These are phyloP conservation scores for Xiphydria camelus DNA, from an alignment of 2,888 invertebrate genomes.

Conservation along the genomic window DNA sequence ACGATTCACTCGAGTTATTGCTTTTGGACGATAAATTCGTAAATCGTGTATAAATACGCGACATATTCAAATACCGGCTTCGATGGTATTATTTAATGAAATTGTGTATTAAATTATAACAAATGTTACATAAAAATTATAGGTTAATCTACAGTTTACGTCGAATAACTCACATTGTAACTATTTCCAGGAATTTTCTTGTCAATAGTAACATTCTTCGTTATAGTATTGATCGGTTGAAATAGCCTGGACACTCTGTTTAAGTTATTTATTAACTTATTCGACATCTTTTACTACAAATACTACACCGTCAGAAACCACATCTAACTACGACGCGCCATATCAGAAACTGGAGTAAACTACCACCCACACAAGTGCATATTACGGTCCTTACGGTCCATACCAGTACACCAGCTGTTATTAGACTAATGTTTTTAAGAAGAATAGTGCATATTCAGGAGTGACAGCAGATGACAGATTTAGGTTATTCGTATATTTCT, in stretches of 20 bases:
- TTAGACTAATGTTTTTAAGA: no score
- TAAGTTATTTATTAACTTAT: constrained; percentile 38
- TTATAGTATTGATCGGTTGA: constrained; percentile 68
- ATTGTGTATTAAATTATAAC: constrained; percentile 3
- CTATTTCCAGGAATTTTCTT: constrained; percentile 71
- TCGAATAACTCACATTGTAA: constrained; percentile 70
- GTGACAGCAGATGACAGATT: not conserved
- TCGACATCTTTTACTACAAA: constrained; percentile 29
- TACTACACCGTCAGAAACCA: no score
- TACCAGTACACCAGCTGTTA: no score
- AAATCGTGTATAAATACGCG: no score
- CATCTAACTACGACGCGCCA: no score
- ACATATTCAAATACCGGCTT: not conserved
- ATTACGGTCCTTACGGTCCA: no score
- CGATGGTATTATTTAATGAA: constrained; percentile 4
- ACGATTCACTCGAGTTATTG: no score
- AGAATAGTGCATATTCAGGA: not conserved
- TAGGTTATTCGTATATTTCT: constrained; percentile 1
- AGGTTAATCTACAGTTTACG: no score
- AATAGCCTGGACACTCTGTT: constrained; percentile 69
- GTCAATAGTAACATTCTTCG: constrained; percentile 67
- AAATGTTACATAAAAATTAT: constrained; percentile 1
- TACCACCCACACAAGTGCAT: no score
- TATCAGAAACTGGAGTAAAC: no score
- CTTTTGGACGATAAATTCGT: no score